Conservation (phyloP, 2,113 vertebrate species). For the Nettapus auritus region DNA sequence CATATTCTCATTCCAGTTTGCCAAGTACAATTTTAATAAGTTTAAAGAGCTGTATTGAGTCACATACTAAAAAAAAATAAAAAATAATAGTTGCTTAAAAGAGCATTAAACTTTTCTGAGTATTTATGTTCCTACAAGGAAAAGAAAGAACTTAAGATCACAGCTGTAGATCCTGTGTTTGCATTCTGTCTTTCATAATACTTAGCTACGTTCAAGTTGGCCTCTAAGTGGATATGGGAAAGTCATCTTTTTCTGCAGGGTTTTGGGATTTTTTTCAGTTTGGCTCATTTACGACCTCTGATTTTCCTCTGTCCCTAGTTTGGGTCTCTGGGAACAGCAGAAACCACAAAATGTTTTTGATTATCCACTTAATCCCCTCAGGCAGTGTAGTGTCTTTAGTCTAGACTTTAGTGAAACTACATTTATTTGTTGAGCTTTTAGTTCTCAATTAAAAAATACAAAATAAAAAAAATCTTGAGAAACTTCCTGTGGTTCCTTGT, state of each 20-base stretch:
- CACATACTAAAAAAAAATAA: background rate
- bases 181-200: background rate
- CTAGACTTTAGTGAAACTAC: conserved; percentile 39
- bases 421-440: conserved; percentile 38
- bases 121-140: background rate
- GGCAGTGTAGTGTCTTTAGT: conserved; percentile 11
- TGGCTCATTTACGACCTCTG: background rate
- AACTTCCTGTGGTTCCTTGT: background rate
- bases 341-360: conserved; percentile 50
- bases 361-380: conserved; percentile 42
- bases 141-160: background rate
- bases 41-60: background rate
- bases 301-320: conserved; percentile 22
- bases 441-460: background rate
- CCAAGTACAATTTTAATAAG: background rate
- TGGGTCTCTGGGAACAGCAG: conserved; percentile 37
- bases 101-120: background rate
- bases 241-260: background rate
- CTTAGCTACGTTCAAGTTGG: background rate
- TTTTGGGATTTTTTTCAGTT: background rate
- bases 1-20: background rate
- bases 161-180: background rate
- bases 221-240: background rate
- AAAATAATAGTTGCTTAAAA: background rate
- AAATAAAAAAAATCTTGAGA: background rate